These are phyloP conservation scores for Megaceryle torquata DNA, from an alignment of 2,113 vertebrate genomes.

Conservation along the genomic window DNA sequence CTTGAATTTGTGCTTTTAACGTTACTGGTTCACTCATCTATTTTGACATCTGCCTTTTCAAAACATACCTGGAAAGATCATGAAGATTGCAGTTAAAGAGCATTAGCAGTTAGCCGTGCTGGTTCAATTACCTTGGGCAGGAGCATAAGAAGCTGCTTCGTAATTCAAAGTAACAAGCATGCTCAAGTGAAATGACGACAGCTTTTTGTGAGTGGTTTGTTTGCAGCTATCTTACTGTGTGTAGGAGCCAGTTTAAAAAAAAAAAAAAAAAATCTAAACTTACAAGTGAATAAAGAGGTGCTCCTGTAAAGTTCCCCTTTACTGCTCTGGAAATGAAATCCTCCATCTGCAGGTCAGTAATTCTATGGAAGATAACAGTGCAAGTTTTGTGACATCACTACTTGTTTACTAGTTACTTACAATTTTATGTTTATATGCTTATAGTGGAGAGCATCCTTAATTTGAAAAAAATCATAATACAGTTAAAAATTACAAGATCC, in stretches of 20 bases:
- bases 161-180: background rate
- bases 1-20: background rate
- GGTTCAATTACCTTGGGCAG: background rate
- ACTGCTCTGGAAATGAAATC: slow-evolving; percentile 30
- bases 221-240: slow-evolving; percentile 1
- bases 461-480: background rate
- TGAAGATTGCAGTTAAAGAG: background rate
- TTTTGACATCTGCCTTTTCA: background rate
- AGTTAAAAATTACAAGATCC: background rate
- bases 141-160: background rate
- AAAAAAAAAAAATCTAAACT: slow-evolving; percentile 6
- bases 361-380: background rate
- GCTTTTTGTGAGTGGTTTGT: background rate
- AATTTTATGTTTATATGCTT: background rate
- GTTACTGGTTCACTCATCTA: background rate
- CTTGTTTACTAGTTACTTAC: background rate
- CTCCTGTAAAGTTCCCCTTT: slow-evolving; percentile 1
- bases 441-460: background rate
- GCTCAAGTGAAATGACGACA: background rate
- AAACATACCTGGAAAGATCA: background rate
- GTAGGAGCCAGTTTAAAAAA: slow-evolving; percentile 15
- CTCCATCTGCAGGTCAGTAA: slow-evolving; percentile 31
- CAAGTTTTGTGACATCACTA: background rate
- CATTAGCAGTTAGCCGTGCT: background rate
- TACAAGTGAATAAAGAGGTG: slow-evolving; percentile 27